Conservation (phyloP, 2,888 invertebrate species). For the Sphaeridia pumilis region DNA sequence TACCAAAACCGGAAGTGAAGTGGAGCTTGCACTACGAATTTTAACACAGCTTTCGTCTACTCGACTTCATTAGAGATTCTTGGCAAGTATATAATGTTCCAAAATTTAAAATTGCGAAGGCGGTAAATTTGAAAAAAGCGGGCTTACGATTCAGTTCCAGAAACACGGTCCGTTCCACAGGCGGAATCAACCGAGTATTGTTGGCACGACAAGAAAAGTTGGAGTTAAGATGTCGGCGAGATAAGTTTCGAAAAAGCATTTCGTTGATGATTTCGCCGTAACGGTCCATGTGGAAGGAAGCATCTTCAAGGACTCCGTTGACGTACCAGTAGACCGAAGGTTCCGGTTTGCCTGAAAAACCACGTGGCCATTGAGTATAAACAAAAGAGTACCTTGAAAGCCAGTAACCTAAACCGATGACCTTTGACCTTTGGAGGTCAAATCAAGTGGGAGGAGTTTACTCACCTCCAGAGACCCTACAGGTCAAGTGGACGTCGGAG, state of each 20-base stretch:
- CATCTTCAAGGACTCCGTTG: conserved; percentile 35
- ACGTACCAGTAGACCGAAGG: conserved; percentile 35
- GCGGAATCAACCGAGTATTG: conserved; percentile 34
- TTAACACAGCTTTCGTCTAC: too few species aligned
- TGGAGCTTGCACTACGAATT: too few species aligned
- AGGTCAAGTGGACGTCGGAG: conserved; percentile 66
- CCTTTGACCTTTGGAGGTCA: too few species aligned
- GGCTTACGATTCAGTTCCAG: conserved; percentile 36
- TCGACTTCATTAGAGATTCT: too few species aligned
- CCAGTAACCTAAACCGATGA: too few species aligned
- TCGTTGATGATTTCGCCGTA: conserved; percentile 35
- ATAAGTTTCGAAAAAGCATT: conserved; percentile 31
- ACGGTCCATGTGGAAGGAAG: conserved; percentile 32
- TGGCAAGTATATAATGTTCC: too few species aligned
- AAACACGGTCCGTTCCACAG: conserved; percentile 33
- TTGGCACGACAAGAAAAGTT: conserved; percentile 34
- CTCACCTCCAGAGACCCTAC: conserved; percentile 77
- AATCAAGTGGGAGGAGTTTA: too few species aligned
- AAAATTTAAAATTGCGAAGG: too few species aligned
- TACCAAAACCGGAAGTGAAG: too few species aligned
- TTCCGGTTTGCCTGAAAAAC: conserved; percentile 37
- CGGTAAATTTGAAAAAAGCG: too few species aligned
- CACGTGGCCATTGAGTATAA: conserved; percentile 16
- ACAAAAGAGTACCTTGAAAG: too few species aligned
- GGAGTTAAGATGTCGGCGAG: conserved; percentile 34